phyloP scores from a whole-genome alignment of 2,888 invertebrate species.

The Mythimna ferrago region DNA sequence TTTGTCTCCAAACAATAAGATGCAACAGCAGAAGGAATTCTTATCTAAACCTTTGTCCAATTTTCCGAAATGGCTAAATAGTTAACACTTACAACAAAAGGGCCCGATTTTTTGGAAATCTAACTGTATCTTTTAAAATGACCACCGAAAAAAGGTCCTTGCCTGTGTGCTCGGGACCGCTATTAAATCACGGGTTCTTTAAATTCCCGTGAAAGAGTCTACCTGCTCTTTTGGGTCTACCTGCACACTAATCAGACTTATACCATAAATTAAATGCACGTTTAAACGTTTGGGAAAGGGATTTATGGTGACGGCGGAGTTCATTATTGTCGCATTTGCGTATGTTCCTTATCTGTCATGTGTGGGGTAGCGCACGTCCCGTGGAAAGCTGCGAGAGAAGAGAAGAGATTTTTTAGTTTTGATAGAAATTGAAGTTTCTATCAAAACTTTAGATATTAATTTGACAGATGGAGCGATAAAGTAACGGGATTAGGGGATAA shows the following conservation, averaged over 20 bases:
- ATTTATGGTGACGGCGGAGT: conserved; percentile 79
- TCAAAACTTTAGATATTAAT: conserved; percentile 13
- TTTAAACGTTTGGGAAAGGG: conserved; percentile 73
- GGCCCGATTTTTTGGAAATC: conserved; percentile 59
- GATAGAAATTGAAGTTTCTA: conserved; percentile 22
- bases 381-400: conserved; percentile 38
- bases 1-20: conserved; percentile 64
- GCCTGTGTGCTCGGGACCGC: conserved; percentile 60
- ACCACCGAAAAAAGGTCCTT: conserved; percentile 80
- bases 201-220: conserved; percentile 82
- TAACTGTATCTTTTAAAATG: conserved; percentile 84
- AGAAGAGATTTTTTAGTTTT: conserved; percentile 53
- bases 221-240: conserved; percentile 80
- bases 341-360: conserved; percentile 68
- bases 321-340: conserved; percentile 83
- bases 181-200: conserved; percentile 64
- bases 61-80: conserved; percentile 72
- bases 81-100: conserved; percentile 81
- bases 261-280: conserved; percentile 84
- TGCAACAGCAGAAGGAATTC: conserved; percentile 51
- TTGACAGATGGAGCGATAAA: conserved; percentile 14
- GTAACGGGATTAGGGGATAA: not conserved
- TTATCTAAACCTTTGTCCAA: conserved; percentile 62
- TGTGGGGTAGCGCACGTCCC: conserved; percentile 54
- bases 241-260: conserved; percentile 83